Conservation (phyloP, 1,140 invertebrate species). For the Orius insidiosus region DNA sequence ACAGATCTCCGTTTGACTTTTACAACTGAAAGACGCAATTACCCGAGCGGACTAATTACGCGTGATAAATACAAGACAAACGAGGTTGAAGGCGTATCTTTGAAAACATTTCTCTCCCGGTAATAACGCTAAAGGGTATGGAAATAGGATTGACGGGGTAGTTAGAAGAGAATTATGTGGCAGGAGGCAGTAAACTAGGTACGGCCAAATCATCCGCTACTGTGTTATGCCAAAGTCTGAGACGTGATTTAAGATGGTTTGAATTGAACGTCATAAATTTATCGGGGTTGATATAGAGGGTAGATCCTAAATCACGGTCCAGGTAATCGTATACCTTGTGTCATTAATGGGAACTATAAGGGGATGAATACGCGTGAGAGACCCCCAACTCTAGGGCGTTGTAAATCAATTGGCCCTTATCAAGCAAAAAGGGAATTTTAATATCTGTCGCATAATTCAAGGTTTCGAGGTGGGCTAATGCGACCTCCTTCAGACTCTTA, state of each 20-base stretch:
- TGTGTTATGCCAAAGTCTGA: constrained; percentile 10
- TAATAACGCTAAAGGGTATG: constrained; percentile 10
- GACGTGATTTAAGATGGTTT: constrained; percentile 9
- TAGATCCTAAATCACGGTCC: constrained; percentile 10
- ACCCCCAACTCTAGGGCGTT: background rate
- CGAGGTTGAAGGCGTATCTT: too few relatives aligned
- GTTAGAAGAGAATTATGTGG: constrained; percentile 10
- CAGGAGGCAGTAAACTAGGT: constrained; percentile 11
- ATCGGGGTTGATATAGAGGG: constrained; percentile 9
- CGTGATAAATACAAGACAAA: too few relatives aligned
- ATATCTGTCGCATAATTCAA: too few relatives aligned
- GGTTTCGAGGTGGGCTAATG: background rate
- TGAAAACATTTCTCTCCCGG: background rate
- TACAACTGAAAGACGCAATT: too few relatives aligned
- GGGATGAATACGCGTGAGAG: background rate
- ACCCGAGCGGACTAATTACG: too few relatives aligned
- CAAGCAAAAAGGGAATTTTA: too few relatives aligned
- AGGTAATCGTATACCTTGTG: constrained; percentile 9
- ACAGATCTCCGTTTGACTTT: too few relatives aligned
- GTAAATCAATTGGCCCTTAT: too few relatives aligned
- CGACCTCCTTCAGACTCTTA: background rate
- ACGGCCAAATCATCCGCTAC: constrained; percentile 11
- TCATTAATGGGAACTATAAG: constrained; percentile 8
- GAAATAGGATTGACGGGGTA: constrained; percentile 11
- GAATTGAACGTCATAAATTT: constrained; percentile 11